A percentile compares a stretch with the other conserved stretches of the same genome.
These are phyloP conservation scores for Scleropages formosus DNA, from an alignment of 2,797 vertebrate species.

Conservation along the genomic window DNA sequence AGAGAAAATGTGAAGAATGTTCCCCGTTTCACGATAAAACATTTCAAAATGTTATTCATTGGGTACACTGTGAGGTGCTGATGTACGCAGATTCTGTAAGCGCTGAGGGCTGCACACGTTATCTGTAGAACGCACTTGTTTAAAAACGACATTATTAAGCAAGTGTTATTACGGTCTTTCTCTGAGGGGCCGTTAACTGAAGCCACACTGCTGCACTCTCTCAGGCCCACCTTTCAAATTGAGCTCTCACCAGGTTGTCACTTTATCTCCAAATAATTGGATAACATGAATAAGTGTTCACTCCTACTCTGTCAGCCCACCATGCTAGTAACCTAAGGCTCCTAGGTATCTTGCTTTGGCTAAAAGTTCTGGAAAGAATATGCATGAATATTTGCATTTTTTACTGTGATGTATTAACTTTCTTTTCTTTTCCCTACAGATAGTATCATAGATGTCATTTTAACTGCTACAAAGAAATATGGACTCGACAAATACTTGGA, in stretches of 20 bases:
- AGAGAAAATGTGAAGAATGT: constrained; percentile 58
- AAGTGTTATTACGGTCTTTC: constrained; percentile 46
- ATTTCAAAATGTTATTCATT: constrained; percentile 45
- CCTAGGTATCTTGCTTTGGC: neutral
- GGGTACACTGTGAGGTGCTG: constrained; percentile 36
- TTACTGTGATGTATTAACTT: neutral
- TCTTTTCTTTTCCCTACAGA: constrained; percentile 50
- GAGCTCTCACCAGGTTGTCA: constrained; percentile 31
- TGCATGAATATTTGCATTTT: constrained; percentile 3
- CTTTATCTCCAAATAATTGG: constrained; percentile 31
- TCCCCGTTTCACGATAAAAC: constrained; percentile 65
- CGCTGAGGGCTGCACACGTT: constrained; percentile 45
- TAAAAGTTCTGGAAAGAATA: neutral
- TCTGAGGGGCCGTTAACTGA: constrained; percentile 21
- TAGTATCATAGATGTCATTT: constrained; percentile 64
- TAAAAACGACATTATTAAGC: constrained; percentile 64
- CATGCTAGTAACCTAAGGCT: constrained; percentile 18
- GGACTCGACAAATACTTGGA: constrained; percentile 60
- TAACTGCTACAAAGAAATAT: constrained; percentile 59
- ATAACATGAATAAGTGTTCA: constrained; percentile 35
- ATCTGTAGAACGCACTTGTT: constrained; percentile 63
- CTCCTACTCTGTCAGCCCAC: constrained; percentile 50
- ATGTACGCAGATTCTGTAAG: constrained; percentile 38
- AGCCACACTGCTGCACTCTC: constrained; percentile 4
- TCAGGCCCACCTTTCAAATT: constrained; percentile 28